A percentile compares a stretch with the other conserved stretches of the same genome.
These are phyloP conservation scores for Scaptomyza montana DNA, from an alignment of 1,140 invertebrate genomes.

Conservation along the genomic window DNA sequence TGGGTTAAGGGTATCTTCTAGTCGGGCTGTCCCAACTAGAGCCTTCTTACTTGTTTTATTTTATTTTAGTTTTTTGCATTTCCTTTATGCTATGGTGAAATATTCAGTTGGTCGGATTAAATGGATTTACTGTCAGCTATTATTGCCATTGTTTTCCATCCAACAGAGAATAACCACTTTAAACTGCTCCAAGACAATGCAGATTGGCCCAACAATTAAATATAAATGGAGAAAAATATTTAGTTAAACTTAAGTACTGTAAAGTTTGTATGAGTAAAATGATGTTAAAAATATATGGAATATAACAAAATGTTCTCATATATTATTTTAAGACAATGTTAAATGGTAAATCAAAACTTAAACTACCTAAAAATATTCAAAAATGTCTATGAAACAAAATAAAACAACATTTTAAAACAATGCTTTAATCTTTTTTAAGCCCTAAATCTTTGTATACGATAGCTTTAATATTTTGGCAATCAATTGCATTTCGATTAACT, in stretches of 20 bases:
- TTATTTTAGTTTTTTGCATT: background rate
- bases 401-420: background rate
- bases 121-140: conserved; percentile 52
- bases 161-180: conserved; percentile 5
- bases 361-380: background rate
- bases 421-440: background rate
- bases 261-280: background rate
- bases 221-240: conserved; percentile 4
- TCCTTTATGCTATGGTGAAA: conserved; percentile 45
- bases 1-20: no score
- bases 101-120: conserved; percentile 70
- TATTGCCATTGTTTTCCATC: conserved; percentile 40
- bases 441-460: background rate
- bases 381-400: background rate
- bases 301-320: no score
- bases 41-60: no score
- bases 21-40: no score
- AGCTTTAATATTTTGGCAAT: background rate
- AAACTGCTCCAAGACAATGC: conserved; percentile 4
- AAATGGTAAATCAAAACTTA: no score
- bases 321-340: no score
- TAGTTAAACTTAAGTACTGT: background rate
- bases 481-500: conserved; percentile 1
- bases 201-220: conserved; percentile 11
- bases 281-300: no score